Conservation (phyloP, 2,113 vertebrate genomes). For the Varanus komodoensis region DNA sequence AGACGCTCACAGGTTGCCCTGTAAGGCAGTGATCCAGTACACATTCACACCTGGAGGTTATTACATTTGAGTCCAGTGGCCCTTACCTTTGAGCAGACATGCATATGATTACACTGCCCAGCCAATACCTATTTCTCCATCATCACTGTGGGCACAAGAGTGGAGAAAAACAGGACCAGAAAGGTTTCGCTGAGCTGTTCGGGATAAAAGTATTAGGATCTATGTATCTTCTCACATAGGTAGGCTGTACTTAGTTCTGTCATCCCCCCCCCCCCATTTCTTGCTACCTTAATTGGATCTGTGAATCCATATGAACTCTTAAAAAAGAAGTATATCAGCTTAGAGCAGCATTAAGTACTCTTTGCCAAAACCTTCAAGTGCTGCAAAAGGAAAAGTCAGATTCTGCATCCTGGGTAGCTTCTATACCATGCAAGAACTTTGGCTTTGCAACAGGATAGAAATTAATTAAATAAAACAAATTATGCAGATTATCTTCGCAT, state of each 20-base stretch:
- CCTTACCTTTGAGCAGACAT: too few species aligned
- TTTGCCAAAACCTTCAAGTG: not conserved
- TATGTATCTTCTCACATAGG: not conserved
- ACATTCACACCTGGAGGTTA: too few species aligned
- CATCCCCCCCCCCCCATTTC: not conserved
- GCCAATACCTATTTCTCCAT: not conserved
- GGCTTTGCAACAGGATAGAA: too few species aligned
- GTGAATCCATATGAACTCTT: too few species aligned
- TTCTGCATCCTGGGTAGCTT: not conserved
- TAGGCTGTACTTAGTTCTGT: not conserved
- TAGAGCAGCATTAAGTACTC: too few species aligned
- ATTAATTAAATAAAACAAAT: not conserved
- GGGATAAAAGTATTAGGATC: not conserved
- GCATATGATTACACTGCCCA: too few species aligned
- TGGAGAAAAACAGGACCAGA: not conserved
- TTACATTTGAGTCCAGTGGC: too few species aligned
- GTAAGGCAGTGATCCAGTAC: too few species aligned
- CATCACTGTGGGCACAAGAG: not conserved
- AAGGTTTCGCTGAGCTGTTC: not conserved
- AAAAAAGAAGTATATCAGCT: not conserved
- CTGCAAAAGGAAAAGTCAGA: not conserved
- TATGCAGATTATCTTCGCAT: not conserved
- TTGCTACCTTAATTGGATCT: not conserved
- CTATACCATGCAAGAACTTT: too few species aligned
- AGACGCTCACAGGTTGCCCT: too few species aligned